Conservation (phyloP, 2,113 vertebrate genomes). For the Mirza zaza region DNA sequence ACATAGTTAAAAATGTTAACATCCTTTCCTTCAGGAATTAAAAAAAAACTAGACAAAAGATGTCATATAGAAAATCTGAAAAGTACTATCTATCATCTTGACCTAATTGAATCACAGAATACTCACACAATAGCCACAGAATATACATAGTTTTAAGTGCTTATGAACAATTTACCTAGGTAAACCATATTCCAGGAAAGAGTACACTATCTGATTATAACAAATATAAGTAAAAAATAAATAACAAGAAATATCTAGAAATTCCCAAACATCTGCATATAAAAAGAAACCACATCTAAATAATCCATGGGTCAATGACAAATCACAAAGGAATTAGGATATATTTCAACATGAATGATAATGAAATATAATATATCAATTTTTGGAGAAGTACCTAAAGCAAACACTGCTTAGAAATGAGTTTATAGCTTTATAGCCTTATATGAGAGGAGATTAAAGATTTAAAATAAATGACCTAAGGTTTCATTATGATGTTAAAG, state of each 20-base stretch:
- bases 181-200: neutral
- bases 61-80: neutral
- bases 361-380: neutral
- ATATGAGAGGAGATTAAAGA: neutral
- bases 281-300: neutral
- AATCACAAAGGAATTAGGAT: neutral
- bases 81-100: neutral
- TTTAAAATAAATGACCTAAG: neutral
- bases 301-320: neutral
- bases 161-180: neutral
- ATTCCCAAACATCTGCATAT: neutral
- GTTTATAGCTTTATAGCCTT: neutral
- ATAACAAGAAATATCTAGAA: neutral
- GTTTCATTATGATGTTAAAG: neutral
- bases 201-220: neutral
- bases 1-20: neutral
- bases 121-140: neutral
- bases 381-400: neutral
- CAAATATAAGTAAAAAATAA: neutral
- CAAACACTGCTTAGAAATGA: neutral
- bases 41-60: neutral
- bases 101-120: neutral
- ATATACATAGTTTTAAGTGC: neutral
- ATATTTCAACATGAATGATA: neutral
- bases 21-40: neutral